A percentile compares a stretch with the other conserved stretches of the same genome.
These are phyloP conservation scores for Pharmacophagus antenor DNA, from an alignment of 2,888 invertebrate genomes.

Conservation along the genomic window DNA sequence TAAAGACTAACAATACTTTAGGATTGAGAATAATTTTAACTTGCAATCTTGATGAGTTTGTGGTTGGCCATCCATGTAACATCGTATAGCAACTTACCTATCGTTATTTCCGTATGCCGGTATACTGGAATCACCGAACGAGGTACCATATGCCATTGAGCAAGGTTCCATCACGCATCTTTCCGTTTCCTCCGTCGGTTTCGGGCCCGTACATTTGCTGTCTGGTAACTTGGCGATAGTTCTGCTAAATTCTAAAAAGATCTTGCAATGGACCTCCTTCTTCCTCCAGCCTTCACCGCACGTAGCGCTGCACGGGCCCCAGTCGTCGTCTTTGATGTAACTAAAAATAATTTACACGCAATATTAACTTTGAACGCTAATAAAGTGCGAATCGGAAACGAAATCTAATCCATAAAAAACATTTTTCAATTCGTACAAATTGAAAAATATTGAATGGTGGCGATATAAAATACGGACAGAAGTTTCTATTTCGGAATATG, in stretches of 20 bases:
- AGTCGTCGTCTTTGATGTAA: constrained; percentile 92
- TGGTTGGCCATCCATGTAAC: too few relatives aligned
- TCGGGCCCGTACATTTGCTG: constrained; percentile 91
- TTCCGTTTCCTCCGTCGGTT: constrained; percentile 90
- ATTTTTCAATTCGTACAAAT: constrained; percentile 12
- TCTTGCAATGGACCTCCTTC: constrained; percentile 95
- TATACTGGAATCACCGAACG: constrained; percentile 72
- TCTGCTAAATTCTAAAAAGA: constrained; percentile 94
- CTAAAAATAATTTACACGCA: constrained; percentile 75
- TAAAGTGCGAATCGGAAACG: background rate
- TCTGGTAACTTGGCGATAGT: constrained; percentile 94
- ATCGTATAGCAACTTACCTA: constrained; percentile 53
- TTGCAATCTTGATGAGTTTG: too few relatives aligned
- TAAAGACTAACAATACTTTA: too few relatives aligned
- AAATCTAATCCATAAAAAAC: constrained; percentile 18
- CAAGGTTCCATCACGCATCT: constrained; percentile 91
- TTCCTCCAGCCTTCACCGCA: constrained; percentile 95
- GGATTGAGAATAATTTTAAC: too few relatives aligned
- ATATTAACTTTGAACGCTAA: background rate
- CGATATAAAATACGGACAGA: constrained; percentile 15
- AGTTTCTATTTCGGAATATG: constrained; percentile 19
- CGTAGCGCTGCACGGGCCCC: constrained; percentile 94
- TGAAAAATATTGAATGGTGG: constrained; percentile 15
- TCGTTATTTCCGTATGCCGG: constrained; percentile 64
- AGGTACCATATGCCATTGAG: constrained; percentile 82